Conservation (phyloP, 2,113 vertebrate species). For the Channa argus region DNA sequence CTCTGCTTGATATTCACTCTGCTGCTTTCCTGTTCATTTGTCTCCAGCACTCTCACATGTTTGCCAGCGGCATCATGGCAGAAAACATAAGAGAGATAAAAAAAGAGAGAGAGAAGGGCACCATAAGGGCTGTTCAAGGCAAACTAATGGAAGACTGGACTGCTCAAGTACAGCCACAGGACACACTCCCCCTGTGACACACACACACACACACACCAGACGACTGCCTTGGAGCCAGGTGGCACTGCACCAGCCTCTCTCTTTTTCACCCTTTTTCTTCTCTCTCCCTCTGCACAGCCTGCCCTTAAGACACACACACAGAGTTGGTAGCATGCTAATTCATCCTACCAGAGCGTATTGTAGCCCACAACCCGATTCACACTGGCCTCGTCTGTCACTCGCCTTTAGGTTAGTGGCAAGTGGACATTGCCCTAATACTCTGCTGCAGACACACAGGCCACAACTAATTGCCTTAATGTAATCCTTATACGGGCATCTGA, state of each 20-base stretch:
- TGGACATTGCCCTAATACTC: constrained; percentile 18
- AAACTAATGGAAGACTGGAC: constrained; percentile 62
- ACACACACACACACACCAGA: constrained; percentile 46
- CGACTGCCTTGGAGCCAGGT: constrained; percentile 71
- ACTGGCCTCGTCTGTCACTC: constrained; percentile 27
- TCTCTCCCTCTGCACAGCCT: constrained; percentile 33
- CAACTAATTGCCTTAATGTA: constrained; percentile 40
- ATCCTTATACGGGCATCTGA: constrained; percentile 27
- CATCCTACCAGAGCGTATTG: not conserved
- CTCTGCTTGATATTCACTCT: not conserved
- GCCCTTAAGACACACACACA: constrained; percentile 43
- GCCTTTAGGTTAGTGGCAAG: constrained; percentile 28
- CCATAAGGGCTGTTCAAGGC: constrained; percentile 60
- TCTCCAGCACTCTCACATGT: constrained; percentile 18
- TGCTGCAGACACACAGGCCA: constrained; percentile 23
- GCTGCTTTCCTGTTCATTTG: not conserved
- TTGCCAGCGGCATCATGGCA: constrained; percentile 16
- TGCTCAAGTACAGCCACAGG: constrained; percentile 60
- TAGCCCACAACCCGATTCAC: constrained; percentile 25
- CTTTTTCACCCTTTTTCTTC: constrained; percentile 13
- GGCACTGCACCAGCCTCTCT: constrained; percentile 40
- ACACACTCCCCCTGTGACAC: constrained; percentile 34
- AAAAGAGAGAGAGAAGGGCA: constrained; percentile 40
- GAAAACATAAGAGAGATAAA: constrained; percentile 11
- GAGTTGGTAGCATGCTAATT: not conserved